Percentiles rank a stretch among this genome's conserved stretches.
These are phyloP conservation scores for Melitaea cinxia DNA, from an alignment of 1,140 invertebrate genomes.

Conservation along the genomic window DNA sequence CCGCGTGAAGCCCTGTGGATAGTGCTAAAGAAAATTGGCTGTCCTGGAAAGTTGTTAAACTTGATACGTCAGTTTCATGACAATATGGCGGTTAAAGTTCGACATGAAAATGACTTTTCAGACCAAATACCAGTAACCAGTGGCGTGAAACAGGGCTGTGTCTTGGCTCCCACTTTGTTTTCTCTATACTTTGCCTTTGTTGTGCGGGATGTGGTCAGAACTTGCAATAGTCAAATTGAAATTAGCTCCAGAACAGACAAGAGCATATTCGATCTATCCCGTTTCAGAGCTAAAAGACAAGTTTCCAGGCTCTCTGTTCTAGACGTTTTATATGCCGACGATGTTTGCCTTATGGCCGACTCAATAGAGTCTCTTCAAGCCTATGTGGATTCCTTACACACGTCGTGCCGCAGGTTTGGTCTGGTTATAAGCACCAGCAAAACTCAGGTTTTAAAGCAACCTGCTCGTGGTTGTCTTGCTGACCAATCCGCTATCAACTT, in stretches of 20 bases:
- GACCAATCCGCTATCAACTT: not conserved
- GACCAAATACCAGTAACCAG: constrained; percentile 18
- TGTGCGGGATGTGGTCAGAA: constrained; percentile 5
- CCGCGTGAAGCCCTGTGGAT: too few relatives aligned
- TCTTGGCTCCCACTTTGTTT: constrained; percentile 22
- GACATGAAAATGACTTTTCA: constrained; percentile 22
- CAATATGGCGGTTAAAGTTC: constrained; percentile 31
- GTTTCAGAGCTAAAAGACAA: constrained; percentile 9
- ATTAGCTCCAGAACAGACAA: constrained; percentile 3
- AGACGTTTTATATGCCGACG: too few relatives aligned
- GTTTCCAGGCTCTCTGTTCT: constrained; percentile 6
- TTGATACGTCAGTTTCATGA: constrained; percentile 33
- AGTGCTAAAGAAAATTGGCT: constrained; percentile 28
- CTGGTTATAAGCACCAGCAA: constrained; percentile 3
- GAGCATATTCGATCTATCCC: constrained; percentile 9
- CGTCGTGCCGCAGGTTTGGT: constrained; percentile 5
- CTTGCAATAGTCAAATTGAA: constrained; percentile 21
- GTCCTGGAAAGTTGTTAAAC: constrained; percentile 33
- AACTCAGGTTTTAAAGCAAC: too few relatives aligned
- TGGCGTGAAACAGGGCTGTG: constrained; percentile 28
- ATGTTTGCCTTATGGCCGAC: too few relatives aligned
- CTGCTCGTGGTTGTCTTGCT: too few relatives aligned
- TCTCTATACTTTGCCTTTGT: constrained; percentile 25
- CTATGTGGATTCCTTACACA: not conserved
- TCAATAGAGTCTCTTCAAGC: constrained; percentile 1